A percentile compares a stretch with the other conserved stretches of the same genome.
Evolutionary conservation across 2,888 invertebrate genomes (phyloP).

Genomic region (Morpho achilles): DNA sequence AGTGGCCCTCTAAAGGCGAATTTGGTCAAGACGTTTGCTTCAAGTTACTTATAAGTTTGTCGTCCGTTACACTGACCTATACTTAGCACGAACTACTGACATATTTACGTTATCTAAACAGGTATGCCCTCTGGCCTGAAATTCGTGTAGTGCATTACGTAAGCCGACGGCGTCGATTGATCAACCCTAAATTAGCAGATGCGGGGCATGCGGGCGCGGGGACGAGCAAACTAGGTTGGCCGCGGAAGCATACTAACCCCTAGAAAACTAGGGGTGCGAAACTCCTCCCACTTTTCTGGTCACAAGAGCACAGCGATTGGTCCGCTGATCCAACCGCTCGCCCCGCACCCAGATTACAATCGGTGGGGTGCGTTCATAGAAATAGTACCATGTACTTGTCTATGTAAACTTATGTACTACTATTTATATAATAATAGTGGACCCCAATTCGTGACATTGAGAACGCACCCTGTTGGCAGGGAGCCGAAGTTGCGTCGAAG

Average conservation of each 20-base stretch:
- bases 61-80: not conserved
- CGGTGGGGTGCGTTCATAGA: conserved; percentile 78
- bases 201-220: conserved; percentile 54
- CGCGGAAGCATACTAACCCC: conserved; percentile 80
- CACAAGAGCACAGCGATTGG: conserved; percentile 76
- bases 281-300: conserved; percentile 79
- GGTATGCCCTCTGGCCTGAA: conserved; percentile 23
- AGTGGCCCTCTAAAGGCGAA: too few relatives aligned
- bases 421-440: conserved; percentile 47
- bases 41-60: not conserved
- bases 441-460: conserved; percentile 71
- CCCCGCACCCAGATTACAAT: conserved; percentile 78
- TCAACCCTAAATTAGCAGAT: conserved; percentile 76
- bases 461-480: conserved; percentile 38
- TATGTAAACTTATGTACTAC: conserved; percentile 59
- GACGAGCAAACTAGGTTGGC: conserved; percentile 76
- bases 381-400: conserved; percentile 70
- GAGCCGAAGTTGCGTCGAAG: conserved; percentile 3
- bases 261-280: conserved; percentile 80
- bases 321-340: conserved; percentile 66
- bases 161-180: conserved; percentile 67
- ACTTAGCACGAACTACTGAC: conserved; percentile 3
- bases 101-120: conserved; percentile 5
- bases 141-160: conserved; percentile 60
- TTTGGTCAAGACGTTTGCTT: too few relatives aligned